A percentile compares a stretch with the other conserved stretches of the same genome.
phyloP scores from a whole-genome alignment of 1,140 invertebrate genomes.

The Bombus polaris region DNA sequence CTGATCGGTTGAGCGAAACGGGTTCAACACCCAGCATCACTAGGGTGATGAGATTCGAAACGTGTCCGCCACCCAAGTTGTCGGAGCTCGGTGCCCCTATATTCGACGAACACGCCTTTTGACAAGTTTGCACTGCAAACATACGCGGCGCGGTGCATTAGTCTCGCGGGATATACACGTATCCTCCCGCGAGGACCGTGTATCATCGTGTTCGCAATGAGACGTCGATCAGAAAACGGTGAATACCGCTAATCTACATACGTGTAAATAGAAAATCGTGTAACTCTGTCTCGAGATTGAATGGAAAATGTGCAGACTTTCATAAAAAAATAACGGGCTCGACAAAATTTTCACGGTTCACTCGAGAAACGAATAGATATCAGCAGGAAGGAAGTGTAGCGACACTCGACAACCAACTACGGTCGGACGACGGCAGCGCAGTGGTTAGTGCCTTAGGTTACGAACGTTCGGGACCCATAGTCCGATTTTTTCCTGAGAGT shows the following conservation, averaged over 20 bases:
- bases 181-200: neutral
- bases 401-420: too few species aligned
- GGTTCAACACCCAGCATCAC: constrained; percentile 43
- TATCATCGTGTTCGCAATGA: constrained; percentile 27
- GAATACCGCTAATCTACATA: constrained; percentile 10
- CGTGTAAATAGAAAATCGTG: constrained; percentile 23
- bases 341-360: neutral
- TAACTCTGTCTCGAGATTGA: neutral
- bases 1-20: constrained; percentile 44
- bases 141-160: constrained; percentile 41
- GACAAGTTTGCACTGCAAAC: constrained; percentile 52
- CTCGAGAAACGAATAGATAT: neutral
- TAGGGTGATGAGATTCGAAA: constrained; percentile 50
- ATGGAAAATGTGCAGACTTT: constrained; percentile 13
- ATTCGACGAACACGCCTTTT: constrained; percentile 46
- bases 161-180: neutral
- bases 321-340: neutral
- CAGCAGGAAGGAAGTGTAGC: too few species aligned
- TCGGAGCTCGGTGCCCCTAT: constrained; percentile 33
- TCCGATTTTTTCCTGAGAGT: too few species aligned
- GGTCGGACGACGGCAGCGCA: too few species aligned
- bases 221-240: constrained; percentile 42
- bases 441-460: too few species aligned
- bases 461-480: too few species aligned
- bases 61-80: constrained; percentile 56